These are phyloP conservation scores for Eupithecia subfuscata DNA, from an alignment of 2,888 invertebrate genomes.

Conservation along the genomic window DNA sequence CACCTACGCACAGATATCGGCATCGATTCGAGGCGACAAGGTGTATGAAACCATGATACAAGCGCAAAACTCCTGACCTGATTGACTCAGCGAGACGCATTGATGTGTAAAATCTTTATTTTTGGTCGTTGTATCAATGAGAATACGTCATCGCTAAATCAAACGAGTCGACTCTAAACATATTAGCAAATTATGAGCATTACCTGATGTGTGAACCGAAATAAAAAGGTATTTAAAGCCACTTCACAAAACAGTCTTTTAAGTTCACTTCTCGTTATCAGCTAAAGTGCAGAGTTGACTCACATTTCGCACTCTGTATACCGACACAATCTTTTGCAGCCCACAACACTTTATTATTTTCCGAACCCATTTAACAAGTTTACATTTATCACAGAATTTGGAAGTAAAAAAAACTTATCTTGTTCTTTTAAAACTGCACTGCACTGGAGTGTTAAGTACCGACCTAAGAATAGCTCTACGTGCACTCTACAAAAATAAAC, in stretches of 20 bases:
- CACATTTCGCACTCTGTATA: conserved; percentile 43
- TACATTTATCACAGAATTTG: not conserved
- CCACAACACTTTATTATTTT: conserved; percentile 11
- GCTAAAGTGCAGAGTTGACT: conserved; percentile 34
- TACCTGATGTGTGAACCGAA: conserved; percentile 10
- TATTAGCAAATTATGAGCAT: not conserved
- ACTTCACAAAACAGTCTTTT: conserved; percentile 2
- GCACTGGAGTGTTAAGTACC: conserved; percentile 22
- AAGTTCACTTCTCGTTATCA: conserved; percentile 23
- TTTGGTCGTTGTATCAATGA: not conserved
- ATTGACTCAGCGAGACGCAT: conserved; percentile 22
- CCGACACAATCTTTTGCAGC: not conserved
- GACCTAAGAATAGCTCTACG: conserved; percentile 24
- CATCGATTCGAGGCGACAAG: conserved; percentile 51
- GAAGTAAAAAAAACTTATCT: not conserved
- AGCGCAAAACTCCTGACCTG: conserved; percentile 23
- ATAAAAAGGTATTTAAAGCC: not conserved
- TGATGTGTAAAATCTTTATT: conserved; percentile 17
- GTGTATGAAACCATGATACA: conserved; percentile 29
- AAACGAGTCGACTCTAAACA: not conserved
- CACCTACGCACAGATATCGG: conserved; percentile 66
- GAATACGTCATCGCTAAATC: conserved; percentile 1
- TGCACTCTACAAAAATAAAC: conserved; percentile 34
- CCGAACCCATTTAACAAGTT: not conserved
- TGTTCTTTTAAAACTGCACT: conserved; percentile 11